These are phyloP conservation scores for Petroica traversi DNA, from an alignment of 2,113 vertebrate species.

Conservation along the genomic window DNA sequence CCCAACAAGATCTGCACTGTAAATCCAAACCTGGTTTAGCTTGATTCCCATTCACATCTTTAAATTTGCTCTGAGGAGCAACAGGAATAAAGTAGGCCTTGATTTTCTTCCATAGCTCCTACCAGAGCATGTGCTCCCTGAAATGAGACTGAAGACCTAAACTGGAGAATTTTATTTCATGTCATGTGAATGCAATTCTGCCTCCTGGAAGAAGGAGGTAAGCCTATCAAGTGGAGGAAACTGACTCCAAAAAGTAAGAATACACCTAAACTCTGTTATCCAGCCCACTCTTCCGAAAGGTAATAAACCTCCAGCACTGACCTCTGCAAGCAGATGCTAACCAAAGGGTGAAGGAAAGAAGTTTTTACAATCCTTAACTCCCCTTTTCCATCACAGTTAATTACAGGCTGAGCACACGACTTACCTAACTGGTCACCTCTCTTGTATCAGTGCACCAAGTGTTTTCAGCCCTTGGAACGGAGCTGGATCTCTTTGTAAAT, in stretches of 20 bases:
- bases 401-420: neutral
- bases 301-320: neutral
- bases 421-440: neutral
- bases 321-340: neutral
- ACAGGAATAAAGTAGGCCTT: neutral
- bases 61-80: neutral
- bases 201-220: neutral
- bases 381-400: neutral
- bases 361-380: neutral
- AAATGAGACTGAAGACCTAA: neutral
- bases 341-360: neutral
- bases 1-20: neutral
- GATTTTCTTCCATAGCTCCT: neutral
- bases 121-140: neutral
- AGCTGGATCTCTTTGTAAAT: neutral
- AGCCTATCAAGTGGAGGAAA: neutral
- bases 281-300: neutral
- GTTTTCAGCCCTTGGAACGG: neutral
- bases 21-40: neutral
- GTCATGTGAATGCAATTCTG: neutral
- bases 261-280: neutral
- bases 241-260: neutral
- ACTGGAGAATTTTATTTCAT: neutral
- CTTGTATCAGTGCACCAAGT: neutral
- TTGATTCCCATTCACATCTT: neutral